These are phyloP conservation scores for Alectura lathami DNA, from an alignment of 2,113 vertebrate genomes.

Conservation along the genomic window DNA sequence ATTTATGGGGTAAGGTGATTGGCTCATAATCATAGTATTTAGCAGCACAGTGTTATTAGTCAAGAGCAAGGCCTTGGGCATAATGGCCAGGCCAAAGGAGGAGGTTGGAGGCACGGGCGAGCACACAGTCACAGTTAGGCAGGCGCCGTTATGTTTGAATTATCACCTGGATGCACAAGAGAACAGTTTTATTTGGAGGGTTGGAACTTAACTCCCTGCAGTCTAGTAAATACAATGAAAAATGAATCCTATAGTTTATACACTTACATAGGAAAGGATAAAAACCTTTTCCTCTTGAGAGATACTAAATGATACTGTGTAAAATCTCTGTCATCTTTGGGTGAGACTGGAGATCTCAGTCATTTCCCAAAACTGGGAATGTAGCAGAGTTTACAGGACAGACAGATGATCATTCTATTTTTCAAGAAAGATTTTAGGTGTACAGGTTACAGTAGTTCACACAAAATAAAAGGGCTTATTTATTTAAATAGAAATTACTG, in stretches of 20 bases:
- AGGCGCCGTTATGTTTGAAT: neutral
- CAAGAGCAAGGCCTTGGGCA: too few species aligned
- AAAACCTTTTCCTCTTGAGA: neutral
- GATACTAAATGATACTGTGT: neutral
- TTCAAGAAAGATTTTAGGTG: neutral
- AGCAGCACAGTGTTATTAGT: too few species aligned
- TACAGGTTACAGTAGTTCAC: neutral
- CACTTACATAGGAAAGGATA: neutral
- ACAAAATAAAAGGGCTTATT: neutral
- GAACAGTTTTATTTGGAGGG: neutral
- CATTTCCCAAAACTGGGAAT: neutral
- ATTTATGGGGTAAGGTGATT: too few species aligned
- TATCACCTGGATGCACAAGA: neutral
- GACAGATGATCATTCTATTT: neutral
- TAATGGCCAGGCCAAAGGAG: too few species aligned
- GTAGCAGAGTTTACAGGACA: neutral
- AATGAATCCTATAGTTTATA: neutral
- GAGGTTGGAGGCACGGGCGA: too few species aligned
- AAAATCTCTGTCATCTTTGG: neutral
- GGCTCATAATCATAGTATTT: too few species aligned
- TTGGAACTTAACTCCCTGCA: neutral
- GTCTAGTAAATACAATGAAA: neutral
- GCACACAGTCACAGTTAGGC: too few species aligned
- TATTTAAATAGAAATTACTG: neutral
- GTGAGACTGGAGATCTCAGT: neutral